Conservation (phyloP, 2,113 vertebrate species). For the Ornithorhynchus anatinus region DNA sequence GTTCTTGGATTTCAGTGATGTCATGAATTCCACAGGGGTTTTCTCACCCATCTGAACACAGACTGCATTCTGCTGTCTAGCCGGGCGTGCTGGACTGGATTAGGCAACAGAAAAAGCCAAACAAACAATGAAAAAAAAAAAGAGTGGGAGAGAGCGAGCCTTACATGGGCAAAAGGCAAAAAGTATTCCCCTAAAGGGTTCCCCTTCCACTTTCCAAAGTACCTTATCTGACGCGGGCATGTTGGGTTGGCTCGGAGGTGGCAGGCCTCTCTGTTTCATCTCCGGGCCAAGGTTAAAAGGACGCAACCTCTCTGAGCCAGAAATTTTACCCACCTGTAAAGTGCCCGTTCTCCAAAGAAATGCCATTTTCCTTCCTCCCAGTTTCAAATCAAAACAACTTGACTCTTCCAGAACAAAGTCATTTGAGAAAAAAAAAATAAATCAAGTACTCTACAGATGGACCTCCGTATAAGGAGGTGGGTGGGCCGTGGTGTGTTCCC, state of each 20-base stretch:
- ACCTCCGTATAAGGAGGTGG: too few relatives aligned
- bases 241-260: slow-evolving; percentile 1
- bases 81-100: not conserved
- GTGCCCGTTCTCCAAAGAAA: slow-evolving; percentile 7
- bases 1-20: not conserved
- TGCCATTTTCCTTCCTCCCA: slow-evolving; percentile 14
- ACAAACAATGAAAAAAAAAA: not conserved
- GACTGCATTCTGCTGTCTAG: not conserved
- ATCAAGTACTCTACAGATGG: not conserved
- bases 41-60: not conserved
- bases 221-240: not conserved
- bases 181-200: not conserved
- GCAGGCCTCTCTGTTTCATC: not conserved
- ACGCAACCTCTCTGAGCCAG: not conserved
- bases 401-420: not conserved
- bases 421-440: too few relatives aligned
- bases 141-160: not conserved
- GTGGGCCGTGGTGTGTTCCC: too few relatives aligned
- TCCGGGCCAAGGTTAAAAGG: not conserved
- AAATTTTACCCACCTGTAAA: slow-evolving; percentile 2
- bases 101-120: not conserved
- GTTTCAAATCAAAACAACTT: slow-evolving; percentile 21
- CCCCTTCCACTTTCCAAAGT: not conserved
- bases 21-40: not conserved
- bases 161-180: not conserved